phyloP scores from a whole-genome alignment of 1,140 invertebrate species.

The Pteromalus puparum region DNA sequence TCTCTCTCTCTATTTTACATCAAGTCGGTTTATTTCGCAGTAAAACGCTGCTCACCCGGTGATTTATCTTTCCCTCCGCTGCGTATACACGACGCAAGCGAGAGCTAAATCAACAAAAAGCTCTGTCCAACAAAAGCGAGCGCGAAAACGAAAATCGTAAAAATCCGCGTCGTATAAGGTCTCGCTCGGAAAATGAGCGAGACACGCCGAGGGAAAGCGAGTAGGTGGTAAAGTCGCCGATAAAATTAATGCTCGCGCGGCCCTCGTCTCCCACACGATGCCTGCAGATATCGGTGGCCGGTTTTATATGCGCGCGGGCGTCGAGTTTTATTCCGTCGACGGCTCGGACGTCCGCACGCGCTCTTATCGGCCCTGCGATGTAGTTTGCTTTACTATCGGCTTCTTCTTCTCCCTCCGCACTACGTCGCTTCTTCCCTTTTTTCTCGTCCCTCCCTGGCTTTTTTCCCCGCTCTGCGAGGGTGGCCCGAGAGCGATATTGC shows the following conservation, averaged over 20 bases:
- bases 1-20: no score
- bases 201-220: background rate
- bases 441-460: background rate
- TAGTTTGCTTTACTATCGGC: slow-evolving; percentile 23
- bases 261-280: background rate
- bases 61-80: no score
- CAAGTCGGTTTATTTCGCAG: no score
- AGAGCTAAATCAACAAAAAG: no score
- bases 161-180: background rate
- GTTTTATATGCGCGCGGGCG: slow-evolving; percentile 43
- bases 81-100: no score
- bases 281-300: slow-evolving; percentile 17
- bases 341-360: slow-evolving; percentile 12
- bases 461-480: background rate
- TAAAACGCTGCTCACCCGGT: no score
- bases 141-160: slow-evolving; percentile 20
- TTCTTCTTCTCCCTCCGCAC: background rate
- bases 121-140: background rate
- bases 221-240: slow-evolving; percentile 31
- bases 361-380: slow-evolving; percentile 30
- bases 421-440: background rate
- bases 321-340: slow-evolving; percentile 43
- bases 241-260: slow-evolving; percentile 49
- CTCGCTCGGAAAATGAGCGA: background rate
- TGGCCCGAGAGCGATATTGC: slow-evolving; percentile 10